Base-by-base conservation (phyloP, 2,888 invertebrate species). In the Lottia scabra region DNA sequence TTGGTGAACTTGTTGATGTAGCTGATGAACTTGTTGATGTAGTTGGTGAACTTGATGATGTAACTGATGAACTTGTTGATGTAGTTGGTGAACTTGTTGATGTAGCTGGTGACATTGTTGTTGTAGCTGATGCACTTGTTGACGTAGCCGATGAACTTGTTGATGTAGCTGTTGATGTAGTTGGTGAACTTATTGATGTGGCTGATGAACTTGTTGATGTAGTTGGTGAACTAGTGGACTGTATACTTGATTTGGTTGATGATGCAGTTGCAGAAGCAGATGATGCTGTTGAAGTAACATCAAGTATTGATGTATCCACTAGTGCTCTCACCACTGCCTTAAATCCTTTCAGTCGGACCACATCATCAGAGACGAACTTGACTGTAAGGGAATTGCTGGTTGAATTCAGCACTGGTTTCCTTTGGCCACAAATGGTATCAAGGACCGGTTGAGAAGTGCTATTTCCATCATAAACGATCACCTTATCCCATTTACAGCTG, bases 321-420 rank as follows among this genome's bases (percentile, higher is more conserved):
- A 38, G 5, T 38, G 26, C 46, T 23, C 15, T 63, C 13, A 75
- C 67, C 46, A 38, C 44, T 48, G 65, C 48, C 46, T 62, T 65
- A 62, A 78, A 78, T 43, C 75, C 75, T n/a, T 43, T 45, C 23
- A 45, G 67, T 6, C 67, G 48, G 12, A 76, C 67, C 5, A 76
- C 67, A 13, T 69, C 1, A 63, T 78, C 75, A 6, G 78, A 76
- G 12, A 66, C 23, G 27, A 78, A 78, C 5, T 72, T 70, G 0
- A 78, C 4, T 67, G 70, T 73, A 8, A 78, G 26, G 3, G 45
- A 65, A 46, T 45, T 64, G 63, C 72, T 69, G 2, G 76, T 70
- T 3, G 62, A 68, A 43, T 76, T 65, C 44, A 68, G 68, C 16
- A 62, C 38, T n/a, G 74, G 71, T 23, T 67, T 63, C 13, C 45